phyloP scores from a whole-genome alignment of 2,113 vertebrate genomes.

The Entomyzon cyanotis region DNA sequence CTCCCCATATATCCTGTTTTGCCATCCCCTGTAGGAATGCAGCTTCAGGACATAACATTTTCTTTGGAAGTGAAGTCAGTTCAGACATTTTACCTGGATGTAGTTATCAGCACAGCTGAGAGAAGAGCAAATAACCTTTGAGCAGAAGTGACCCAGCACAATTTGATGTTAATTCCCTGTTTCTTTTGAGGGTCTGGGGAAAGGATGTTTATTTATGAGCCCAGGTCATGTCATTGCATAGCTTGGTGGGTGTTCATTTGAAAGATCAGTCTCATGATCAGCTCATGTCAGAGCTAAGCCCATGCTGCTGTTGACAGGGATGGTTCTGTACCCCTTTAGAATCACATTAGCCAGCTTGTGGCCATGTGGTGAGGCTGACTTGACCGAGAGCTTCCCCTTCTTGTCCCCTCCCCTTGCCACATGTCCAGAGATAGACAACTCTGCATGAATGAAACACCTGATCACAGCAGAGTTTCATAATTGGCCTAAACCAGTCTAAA shows the following conservation, averaged over 20 bases:
- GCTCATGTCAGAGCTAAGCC: not conserved
- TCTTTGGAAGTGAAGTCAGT: not conserved
- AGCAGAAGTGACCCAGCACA: not conserved
- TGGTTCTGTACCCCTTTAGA: not conserved
- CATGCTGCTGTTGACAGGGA: not conserved
- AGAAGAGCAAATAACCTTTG: not conserved
- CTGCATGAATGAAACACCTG: not conserved
- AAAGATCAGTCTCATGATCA: not conserved
- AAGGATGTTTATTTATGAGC: not conserved
- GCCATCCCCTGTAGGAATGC: not conserved
- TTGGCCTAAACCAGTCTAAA: not conserved
- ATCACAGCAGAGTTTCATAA: not conserved
- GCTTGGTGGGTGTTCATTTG: not conserved
- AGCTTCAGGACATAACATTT: not conserved
- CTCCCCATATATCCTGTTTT: not conserved
- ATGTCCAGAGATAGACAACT: not conserved
- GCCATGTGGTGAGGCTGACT: not conserved
- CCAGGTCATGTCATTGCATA: not conserved
- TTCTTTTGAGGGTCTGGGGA: not conserved
- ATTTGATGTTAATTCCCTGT: not conserved
- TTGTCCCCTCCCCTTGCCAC: not conserved
- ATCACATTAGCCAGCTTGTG: not conserved
- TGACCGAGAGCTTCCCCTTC: not conserved
- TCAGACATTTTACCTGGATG: not conserved
- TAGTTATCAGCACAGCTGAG: not conserved